phyloP scores from a whole-genome alignment of 1,140 invertebrate genomes.

The Diorhabda elongata region DNA sequence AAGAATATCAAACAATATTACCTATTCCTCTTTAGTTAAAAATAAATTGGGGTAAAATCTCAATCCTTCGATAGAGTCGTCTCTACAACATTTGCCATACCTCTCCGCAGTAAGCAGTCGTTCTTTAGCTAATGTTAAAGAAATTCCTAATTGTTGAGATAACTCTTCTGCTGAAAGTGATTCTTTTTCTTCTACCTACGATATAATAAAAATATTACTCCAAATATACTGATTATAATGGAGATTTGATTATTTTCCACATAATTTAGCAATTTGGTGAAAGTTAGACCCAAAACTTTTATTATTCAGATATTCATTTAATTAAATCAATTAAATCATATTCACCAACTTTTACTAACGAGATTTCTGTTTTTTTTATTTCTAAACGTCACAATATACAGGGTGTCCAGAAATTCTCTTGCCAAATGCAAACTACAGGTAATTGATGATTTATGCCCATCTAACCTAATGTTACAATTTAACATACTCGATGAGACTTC shows the following conservation, averaged over 20 bases:
- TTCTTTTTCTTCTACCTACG: slow-evolving; percentile 68
- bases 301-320: no score
- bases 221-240: not conserved
- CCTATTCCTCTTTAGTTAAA: slow-evolving; percentile 45
- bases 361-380: no score
- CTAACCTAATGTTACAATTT: no score
- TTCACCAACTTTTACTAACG: no score
- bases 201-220: slow-evolving; percentile 24
- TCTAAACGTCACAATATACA: no score
- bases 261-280: not conserved
- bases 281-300: no score
- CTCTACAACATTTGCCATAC: slow-evolving; percentile 80
- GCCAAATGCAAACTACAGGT: no score
- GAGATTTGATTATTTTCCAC: not conserved
- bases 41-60: slow-evolving; percentile 90
- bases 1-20: not conserved
- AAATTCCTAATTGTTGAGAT: slow-evolving; percentile 73
- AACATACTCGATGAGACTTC: no score
- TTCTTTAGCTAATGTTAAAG: slow-evolving; percentile 86
- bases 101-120: slow-evolving; percentile 79
- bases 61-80: slow-evolving; percentile 90
- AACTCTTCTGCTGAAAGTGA: slow-evolving; percentile 82
- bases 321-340: no score
- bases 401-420: no score
- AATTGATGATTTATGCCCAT: no score